Evolutionary conservation across 2,113 vertebrate genomes (phyloP).

Genomic region (Donacobius atricapilla): DNA sequence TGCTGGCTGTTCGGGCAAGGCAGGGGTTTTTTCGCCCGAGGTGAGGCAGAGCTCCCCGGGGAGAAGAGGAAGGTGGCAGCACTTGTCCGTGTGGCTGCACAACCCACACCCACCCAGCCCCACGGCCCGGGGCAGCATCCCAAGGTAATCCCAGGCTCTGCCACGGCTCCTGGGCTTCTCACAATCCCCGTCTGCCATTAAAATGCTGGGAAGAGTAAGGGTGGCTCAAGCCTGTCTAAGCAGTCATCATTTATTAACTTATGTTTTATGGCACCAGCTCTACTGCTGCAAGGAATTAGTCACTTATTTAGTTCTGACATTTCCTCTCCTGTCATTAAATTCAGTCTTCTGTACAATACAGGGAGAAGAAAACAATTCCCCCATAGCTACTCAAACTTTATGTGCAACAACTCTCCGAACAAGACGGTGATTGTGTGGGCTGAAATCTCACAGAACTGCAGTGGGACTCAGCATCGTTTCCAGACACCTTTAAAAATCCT

Average conservation of each 20-base stretch:
- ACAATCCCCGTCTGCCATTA: background rate
- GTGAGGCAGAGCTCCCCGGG: background rate
- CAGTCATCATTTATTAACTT: background rate
- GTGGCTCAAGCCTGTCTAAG: background rate
- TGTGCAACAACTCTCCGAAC: background rate
- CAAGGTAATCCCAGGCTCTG: background rate
- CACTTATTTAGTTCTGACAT: background rate
- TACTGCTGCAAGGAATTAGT: background rate
- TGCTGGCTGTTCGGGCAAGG: background rate
- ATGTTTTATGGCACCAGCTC: background rate
- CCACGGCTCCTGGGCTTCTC: background rate
- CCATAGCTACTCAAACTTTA: background rate
- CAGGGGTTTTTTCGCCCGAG: background rate
- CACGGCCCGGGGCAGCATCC: background rate
- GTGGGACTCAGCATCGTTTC: background rate
- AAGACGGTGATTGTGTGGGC: background rate
- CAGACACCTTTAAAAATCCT: background rate
- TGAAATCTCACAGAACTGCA: background rate
- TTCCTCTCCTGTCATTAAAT: background rate
- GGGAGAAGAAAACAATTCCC: background rate
- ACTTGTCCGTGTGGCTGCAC: background rate
- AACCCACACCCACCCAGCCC: background rate
- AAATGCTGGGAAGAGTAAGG: background rate
- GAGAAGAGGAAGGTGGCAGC: background rate
- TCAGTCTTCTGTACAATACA: background rate